A percentile compares a stretch with the other conserved stretches of the same genome.
phyloP scores from a whole-genome alignment of 2,797 vertebrate species.

The Ateles fusciceps region DNA sequence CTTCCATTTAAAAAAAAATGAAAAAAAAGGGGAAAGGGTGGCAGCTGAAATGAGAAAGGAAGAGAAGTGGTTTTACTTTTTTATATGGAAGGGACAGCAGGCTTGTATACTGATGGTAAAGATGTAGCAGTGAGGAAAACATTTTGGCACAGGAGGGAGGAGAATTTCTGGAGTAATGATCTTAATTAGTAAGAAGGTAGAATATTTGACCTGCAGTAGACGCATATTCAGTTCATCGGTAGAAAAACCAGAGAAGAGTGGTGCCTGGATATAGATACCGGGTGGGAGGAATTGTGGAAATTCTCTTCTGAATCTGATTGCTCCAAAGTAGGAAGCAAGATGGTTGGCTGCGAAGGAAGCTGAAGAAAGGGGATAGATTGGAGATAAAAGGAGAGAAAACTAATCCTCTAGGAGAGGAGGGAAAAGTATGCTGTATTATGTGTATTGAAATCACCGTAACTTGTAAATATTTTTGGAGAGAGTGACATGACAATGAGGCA shows the following conservation, averaged over 20 bases:
- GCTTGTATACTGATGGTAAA: neutral
- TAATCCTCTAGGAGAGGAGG: neutral
- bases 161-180: neutral
- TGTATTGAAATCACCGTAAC: neutral
- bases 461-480: neutral
- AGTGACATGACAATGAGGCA: neutral
- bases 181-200: neutral
- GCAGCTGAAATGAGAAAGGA: neutral
- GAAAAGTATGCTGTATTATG: neutral
- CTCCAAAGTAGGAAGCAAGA: conserved; percentile 25
- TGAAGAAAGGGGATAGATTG: neutral
- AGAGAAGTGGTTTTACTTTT: too few relatives aligned
- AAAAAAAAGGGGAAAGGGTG: neutral
- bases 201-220: neutral
- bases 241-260: neutral
- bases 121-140: neutral
- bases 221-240: neutral
- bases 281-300: neutral
- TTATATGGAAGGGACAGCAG: neutral
- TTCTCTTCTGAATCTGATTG: neutral
- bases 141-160: neutral
- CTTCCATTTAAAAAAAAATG: neutral
- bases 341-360: neutral
- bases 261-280: neutral
- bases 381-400: neutral